A percentile compares a stretch with the other conserved stretches of the same genome.
These are phyloP conservation scores for Gryllus bimaculatus DNA, from an alignment of 1,140 invertebrate species.

Conservation along the genomic window DNA sequence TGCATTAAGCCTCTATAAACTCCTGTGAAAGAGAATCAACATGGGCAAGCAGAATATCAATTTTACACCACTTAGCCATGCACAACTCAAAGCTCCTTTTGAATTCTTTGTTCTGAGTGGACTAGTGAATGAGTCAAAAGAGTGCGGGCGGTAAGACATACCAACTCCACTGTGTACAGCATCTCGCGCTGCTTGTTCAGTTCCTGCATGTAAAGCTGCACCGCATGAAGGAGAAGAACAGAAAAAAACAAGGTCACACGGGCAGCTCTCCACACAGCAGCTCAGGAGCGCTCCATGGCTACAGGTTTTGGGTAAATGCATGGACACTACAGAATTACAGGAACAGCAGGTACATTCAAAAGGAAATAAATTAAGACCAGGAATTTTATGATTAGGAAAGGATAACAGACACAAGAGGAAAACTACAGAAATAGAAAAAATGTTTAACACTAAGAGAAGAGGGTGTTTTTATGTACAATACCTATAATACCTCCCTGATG, in stretches of 20 bases:
- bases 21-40: too few relatives aligned
- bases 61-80: too few relatives aligned
- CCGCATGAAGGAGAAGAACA: constrained; percentile 23
- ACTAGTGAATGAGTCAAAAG: constrained; percentile 10
- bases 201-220: constrained; percentile 75
- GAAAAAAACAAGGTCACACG: constrained; percentile 19
- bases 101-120: constrained; percentile 1
- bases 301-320: not conserved
- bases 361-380: not conserved
- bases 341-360: not conserved
- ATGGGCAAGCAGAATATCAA: too few relatives aligned
- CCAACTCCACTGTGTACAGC: constrained; percentile 74
- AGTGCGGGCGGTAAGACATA: constrained; percentile 38
- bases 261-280: constrained; percentile 11
- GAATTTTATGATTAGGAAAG: not conserved
- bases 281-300: not conserved
- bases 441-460: not conserved
- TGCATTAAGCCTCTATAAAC: too few relatives aligned
- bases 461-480: not conserved
- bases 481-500: not conserved
- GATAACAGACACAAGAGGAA: not conserved
- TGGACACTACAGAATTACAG: not conserved
- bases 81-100: not conserved
- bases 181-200: constrained; percentile 78
- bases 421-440: not conserved